Evolutionary conservation across 2,113 vertebrate species (phyloP), one percentile per base, ranked within the genome.

Genomic region (Hystrix brachyura): DNA sequence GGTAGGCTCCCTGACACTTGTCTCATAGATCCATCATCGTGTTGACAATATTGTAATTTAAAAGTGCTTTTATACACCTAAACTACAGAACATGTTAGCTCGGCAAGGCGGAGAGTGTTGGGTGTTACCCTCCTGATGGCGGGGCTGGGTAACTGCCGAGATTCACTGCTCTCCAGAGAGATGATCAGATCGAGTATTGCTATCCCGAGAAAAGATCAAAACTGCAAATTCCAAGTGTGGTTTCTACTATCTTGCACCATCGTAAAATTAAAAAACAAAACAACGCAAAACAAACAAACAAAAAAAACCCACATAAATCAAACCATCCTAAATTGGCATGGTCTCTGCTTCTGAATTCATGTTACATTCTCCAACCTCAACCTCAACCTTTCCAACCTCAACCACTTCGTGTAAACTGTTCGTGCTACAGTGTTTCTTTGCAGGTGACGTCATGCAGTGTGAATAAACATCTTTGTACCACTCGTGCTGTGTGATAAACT

Each of bases 401-500:
- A 43, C 55, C 48, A 34, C 81, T 83, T 46, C 43, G 51, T 19
- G 13, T 14, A 32, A 32, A 17, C 46, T 71, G n/a, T 67, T 81
- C 62, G 43, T 27, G 15, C 21, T 7, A 8, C 13, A 6, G 0
- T 9, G 85, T 80, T 97, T 96, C 90, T 96, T 97, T 87, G 64
- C 19, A 9, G 48, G 15, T 94, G 81, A 95, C 43, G 71, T 87
- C 19, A 11, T 59, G 23, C 91, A 82, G 96, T 43, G 72, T 91
- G 87, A 97, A 95, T 94, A 97, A 95, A 79, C 21, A 23, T 46
- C 60, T n/a, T n/a, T 32, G 18, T 8, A 46, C 62, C 48, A 57
- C 0, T 9, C 8, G 67, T 80, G 90, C 94, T 95, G 89, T 64
- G 55, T 59, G 76, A 97, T 84, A 97, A 93, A 88, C 93, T 84